Base-by-base conservation (phyloP, 64 coral and sea anemone species). In the Montipora capricornis region DNA sequence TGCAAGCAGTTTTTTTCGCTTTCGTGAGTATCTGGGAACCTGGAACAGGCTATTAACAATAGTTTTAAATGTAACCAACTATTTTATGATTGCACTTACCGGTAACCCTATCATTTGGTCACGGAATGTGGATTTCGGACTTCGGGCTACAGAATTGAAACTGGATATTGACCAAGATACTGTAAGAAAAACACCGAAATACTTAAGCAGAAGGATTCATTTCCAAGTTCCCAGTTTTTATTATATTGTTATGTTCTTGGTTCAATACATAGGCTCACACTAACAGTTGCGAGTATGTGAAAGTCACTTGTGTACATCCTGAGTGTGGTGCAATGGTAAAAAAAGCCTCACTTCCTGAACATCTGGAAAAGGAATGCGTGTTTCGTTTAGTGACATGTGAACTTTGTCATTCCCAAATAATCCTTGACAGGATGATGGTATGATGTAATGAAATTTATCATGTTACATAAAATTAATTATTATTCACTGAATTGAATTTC, bases 291-390 rank as follows among this genome's bases (percentile, higher is more conserved):
- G 46, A 73, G 45, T 93, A 87, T 61, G 19, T 61, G 1, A 84
- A 84, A 79, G 19, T 93, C 4, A 44, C 52, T 37, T 93, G 91
- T 87, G 81, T 93, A 49, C 67, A 93, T 93, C 82, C 82, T 64
- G 73, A 71, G 45, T 93, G 91, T 85, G 91, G 55, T 11, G 69
- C 61, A 20, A 6, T 87, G 13, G 49, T 93, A 47, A 75, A 84
- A 14, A 80, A 68, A 80, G 70, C 64, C 6, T 8, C 20, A 66
- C 83, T 93, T 6, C 49, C 58, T 19, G n/a, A 87, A 7, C 91
- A 93, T 14, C 74, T 93, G n/a, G 57, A 93, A 61, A 64, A 78
- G 5, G 74, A 93, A 44, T 93, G 91, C 22, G 8, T 14, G 46
- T 87, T 47, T 53, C 87, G 91, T 14, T 50, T 68, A 26, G 70